phyloP scores from a whole-genome alignment of 2,888 invertebrate genomes.

The Lithophane socia region DNA sequence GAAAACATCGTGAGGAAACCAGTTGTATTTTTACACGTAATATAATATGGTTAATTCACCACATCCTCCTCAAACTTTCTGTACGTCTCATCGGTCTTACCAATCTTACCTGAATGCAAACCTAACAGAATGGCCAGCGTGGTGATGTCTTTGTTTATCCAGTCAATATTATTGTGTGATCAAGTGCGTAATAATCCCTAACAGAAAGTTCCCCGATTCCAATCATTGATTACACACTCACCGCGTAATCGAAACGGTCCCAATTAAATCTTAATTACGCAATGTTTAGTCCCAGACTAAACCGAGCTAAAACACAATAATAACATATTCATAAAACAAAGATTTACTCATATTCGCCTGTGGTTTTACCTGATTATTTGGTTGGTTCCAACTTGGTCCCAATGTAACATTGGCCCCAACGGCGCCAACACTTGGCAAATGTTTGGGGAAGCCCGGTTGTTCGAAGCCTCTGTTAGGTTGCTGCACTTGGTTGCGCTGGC shows the following conservation, averaged over 20 bases:
- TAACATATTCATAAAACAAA: not conserved
- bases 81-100: not conserved
- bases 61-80: not conserved
- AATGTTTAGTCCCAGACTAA: not conserved
- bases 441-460: constrained; percentile 73
- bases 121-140: not conserved
- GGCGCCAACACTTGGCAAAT: constrained; percentile 74
- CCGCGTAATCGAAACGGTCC: constrained; percentile 1
- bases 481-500: constrained; percentile 51
- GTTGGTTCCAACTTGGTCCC: constrained; percentile 77
- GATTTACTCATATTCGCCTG: constrained; percentile 32
- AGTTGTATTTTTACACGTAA: not conserved
- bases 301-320: not conserved
- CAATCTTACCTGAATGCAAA: not conserved
- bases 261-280: not conserved
- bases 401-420: constrained; percentile 65
- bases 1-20: too few relatives aligned
- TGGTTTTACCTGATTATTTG: constrained; percentile 40
- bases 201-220: constrained; percentile 18
- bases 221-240: constrained; percentile 9
- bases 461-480: constrained; percentile 48
- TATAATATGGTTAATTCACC: not conserved
- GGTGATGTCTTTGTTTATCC: not conserved
- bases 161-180: not conserved
- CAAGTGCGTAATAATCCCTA: not conserved